Evolutionary conservation across 2,797 vertebrate genomes (phyloP), one percentile per base, ranked within the genome.

Genomic region (Anabacerthia variegaticeps): DNA sequence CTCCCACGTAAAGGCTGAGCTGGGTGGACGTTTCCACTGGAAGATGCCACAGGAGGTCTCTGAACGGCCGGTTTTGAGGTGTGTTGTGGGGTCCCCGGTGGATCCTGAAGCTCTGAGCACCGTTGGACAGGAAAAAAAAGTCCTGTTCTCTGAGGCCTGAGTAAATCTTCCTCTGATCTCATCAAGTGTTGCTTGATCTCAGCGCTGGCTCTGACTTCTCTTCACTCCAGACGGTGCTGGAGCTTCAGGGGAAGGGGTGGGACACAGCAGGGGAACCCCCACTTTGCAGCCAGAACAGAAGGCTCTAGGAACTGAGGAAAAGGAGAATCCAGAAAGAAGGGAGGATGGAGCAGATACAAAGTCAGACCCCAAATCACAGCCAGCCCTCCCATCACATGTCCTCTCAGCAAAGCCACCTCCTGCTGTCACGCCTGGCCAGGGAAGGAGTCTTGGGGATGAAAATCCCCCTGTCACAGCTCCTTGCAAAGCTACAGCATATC

Each of bases 171-270:
- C 55, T 63, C 72, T 4, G 32, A 37, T 21, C 28, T 73, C 73
- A 34, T 4, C 59, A 13, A 48, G 61, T 0, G 1, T 7, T 24
- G n/a, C 61, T n/a, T 7, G 54, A 51, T 58, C 30, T 44, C 48
- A 3, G 62, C 0, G 1, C 52, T 4, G 27, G 21, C 34, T 67
- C 39, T 3, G 0, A n/a, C 36, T 81, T 17, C 2, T 0, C 56
- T 28, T 2, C 21, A 61, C 59, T 71, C 59, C 36, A 6, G 61
- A 74, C 0, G 1, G 27, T 21, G 78, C 75, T 0, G 6, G 75
- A 36, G 49, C 41, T n/a, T 8, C 18, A 0, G 71, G 37, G 12
- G 12, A 39, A 48, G 41, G 80, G 36, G 43, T 8, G 61, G 26
- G 37, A 19, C 23, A 13, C 0, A 1, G n/a, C 32, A 9, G 28